Percentiles rank a stretch among this genome's conserved stretches.
Evolutionary conservation across 2,113 vertebrate genomes (phyloP).

Genomic region (Fukomys damarensis): DNA sequence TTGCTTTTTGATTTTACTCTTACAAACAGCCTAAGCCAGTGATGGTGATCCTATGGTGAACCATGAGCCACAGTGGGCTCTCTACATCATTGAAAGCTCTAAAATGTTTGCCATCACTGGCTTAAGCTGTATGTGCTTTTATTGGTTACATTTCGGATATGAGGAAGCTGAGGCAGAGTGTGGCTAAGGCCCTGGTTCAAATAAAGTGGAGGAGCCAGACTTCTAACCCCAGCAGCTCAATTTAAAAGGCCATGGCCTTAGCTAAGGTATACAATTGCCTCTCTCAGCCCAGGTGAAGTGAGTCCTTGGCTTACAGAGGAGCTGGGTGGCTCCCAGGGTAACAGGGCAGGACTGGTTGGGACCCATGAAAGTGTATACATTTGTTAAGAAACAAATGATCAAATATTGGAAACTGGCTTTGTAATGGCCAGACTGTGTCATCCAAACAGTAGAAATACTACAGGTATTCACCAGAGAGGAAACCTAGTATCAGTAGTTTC

Average conservation of each 20-base stretch:
- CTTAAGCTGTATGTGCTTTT: not conserved
- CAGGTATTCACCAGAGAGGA: not conserved
- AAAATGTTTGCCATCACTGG: not conserved
- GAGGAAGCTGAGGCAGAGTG: not conserved
- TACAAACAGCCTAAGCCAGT: not conserved
- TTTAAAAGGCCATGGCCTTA: slow-evolving; percentile 21
- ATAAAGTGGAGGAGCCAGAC: not conserved
- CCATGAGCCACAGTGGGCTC: too few relatives aligned
- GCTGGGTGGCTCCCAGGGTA: not conserved
- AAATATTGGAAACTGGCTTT: slow-evolving; percentile 8
- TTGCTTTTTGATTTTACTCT: not conserved
- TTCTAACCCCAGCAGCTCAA: not conserved
- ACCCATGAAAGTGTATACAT: not conserved
- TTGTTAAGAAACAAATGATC: not conserved
- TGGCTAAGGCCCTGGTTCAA: not conserved
- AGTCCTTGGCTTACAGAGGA: not conserved
- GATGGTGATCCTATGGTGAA: not conserved
- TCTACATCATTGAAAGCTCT: not conserved
- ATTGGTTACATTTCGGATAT: not conserved
- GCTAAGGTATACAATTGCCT: not conserved
- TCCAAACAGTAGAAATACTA: not conserved
- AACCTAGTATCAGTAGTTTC: not conserved
- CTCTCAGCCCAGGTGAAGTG: not conserved
- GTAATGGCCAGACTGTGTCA: not conserved
- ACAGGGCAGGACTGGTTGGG: not conserved